These are phyloP conservation scores for Centruroides sculpturatus DNA, from an alignment of 1,140 invertebrate species.

Conservation along the genomic window DNA sequence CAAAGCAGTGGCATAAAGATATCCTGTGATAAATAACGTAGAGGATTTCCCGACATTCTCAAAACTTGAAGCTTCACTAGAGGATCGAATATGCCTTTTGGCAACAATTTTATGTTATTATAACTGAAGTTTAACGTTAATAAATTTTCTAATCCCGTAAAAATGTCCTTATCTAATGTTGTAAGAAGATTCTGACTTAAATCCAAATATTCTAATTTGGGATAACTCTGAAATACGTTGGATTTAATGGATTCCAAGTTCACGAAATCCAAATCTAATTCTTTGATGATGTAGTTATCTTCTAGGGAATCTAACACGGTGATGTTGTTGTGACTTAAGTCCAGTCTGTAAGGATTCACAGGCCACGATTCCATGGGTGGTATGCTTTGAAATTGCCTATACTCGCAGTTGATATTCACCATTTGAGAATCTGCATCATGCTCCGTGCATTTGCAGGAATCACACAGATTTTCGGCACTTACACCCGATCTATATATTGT, in stretches of 20 bases:
- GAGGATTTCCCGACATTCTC: constrained; percentile 10
- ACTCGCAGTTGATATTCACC: neutral
- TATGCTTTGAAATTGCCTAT: neutral
- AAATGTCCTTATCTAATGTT: constrained; percentile 1
- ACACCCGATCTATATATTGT: too few relatives aligned
- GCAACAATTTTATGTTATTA: constrained; percentile 10
- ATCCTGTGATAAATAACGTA: constrained; percentile 3
- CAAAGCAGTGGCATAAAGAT: constrained; percentile 5
- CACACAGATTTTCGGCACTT: too few relatives aligned
- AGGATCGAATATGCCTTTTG: constrained; percentile 10
- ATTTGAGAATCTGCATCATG: too few relatives aligned
- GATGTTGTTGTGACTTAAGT: constrained; percentile 8
- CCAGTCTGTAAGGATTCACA: constrained; percentile 6
- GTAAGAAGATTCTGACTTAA: constrained; percentile 3
- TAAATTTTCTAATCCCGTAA: constrained; percentile 9
- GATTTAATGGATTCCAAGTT: neutral
- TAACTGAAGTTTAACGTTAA: constrained; percentile 11
- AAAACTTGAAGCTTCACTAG: constrained; percentile 8
- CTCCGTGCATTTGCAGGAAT: neutral
- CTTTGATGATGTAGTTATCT: neutral
- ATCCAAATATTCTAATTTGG: constrained; percentile 2
- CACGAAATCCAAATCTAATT: constrained; percentile 7
- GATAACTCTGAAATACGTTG: constrained; percentile 1
- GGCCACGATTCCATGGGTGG: constrained; percentile 6
- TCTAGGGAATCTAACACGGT: neutral